Base-by-base conservation (phyloP, 2,113 vertebrate genomes). In the Grus americana region DNA sequence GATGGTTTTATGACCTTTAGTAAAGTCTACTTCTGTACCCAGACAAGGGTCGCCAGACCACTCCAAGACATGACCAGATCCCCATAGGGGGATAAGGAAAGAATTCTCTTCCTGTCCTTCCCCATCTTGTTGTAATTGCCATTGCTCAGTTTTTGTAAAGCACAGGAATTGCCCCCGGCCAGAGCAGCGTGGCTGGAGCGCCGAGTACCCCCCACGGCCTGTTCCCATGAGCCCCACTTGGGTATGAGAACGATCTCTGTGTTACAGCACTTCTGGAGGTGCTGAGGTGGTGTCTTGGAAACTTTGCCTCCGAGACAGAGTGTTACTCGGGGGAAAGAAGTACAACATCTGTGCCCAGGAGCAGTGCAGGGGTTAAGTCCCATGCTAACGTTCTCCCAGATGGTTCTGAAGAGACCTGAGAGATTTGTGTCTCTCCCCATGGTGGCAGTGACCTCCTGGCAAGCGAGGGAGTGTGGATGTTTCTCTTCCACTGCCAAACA, bases 1-100 rank as follows among this genome's bases (percentile, higher is more conserved):
- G 66, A 79, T 87, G 59, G 59, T 93, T 97, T 97, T 94, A 95
- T 32, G 90, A 83, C 67, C 81, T 95, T 95, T 95, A 92, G 79
- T 50, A 82, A 78, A 4, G 55, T 44, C 71, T 92, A 93, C 91
- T 80, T 95, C 81, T 78, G 95, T 76, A 96, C 91, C 79, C 85
- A 93, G 84, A 21, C 62, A 97, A 96, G 92, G 93, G 76, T 93
- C 86, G 88, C 34, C 72, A 84, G 47, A 7, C 21, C 50, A 32
- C 75, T 94, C 57, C 34, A 38, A 84, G 89, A 54, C 46, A 72
- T 2, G 50, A 66, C 4, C 54, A 79, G 49, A 87, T 87, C 11
- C 55, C 63, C 44, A 72, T 4, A 34, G 58, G 82, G 19, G 26
- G 54, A 55, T 63, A 23, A 70, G 46, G 74, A 79, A 91, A 85